Evolutionary conservation across 2,888 invertebrate genomes (phyloP).

Genomic region (Anthoptus insignis): DNA sequence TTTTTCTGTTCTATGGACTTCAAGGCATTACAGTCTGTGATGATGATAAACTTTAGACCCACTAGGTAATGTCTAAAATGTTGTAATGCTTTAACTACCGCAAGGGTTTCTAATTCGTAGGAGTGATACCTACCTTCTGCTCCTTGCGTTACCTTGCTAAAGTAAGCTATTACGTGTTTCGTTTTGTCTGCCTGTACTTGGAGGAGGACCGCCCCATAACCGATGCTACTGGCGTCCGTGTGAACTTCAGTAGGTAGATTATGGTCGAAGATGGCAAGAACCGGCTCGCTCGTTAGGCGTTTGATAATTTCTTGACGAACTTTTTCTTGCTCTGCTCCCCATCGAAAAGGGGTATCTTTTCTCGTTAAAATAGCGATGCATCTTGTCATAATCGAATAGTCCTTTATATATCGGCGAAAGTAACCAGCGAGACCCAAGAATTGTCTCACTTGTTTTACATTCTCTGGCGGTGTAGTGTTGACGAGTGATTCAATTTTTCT

Average conservation of each 20-base stretch:
- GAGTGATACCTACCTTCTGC: neutral
- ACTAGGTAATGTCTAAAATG: conserved; percentile 25
- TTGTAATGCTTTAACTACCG: conserved; percentile 11
- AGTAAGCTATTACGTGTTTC: neutral
- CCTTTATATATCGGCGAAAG: neutral
- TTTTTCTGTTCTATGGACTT: conserved; percentile 10
- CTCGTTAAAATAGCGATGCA: neutral
- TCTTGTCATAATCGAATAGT: neutral
- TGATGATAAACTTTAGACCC: conserved; percentile 19
- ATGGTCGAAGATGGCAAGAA: neutral
- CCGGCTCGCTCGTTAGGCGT: neutral
- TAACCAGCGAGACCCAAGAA: neutral
- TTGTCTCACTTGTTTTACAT: neutral
- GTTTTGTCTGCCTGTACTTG: neutral
- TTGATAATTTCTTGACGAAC: neutral
- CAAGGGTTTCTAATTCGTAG: neutral
- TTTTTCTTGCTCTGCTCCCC: neutral
- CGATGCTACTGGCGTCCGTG: neutral
- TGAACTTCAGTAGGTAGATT: neutral
- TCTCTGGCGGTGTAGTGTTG: neutral
- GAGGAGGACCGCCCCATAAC: neutral
- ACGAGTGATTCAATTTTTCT: neutral
- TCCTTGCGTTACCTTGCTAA: neutral
- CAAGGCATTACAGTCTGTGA: conserved; percentile 29
- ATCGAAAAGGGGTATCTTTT: neutral